Conservation (phyloP, 2,797 vertebrate genomes). For the Luscinia luscinia region DNA sequence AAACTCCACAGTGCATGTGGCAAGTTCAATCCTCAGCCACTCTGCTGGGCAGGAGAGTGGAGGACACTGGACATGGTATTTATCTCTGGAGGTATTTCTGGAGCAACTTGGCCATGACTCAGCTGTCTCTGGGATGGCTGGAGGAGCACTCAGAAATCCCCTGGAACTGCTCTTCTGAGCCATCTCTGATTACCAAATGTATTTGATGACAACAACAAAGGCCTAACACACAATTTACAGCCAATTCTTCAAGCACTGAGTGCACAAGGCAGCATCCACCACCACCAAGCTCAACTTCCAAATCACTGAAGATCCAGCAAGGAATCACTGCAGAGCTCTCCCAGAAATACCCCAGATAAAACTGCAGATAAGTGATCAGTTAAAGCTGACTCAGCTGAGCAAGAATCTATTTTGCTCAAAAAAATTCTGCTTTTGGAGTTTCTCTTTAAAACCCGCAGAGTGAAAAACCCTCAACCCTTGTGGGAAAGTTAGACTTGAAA, state of each 20-base stretch:
- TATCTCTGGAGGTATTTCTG: neutral
- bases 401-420: neutral
- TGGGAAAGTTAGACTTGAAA: neutral
- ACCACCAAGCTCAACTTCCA: neutral
- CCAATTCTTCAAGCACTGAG: neutral
- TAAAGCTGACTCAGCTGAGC: neutral
- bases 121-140: neutral
- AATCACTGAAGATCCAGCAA: neutral
- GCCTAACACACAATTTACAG: neutral
- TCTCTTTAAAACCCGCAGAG: neutral
- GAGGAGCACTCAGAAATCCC: neutral
- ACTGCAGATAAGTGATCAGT: neutral
- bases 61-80: neutral
- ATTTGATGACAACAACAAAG: neutral
- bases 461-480: neutral
- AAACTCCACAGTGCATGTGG: rapidly evolving
- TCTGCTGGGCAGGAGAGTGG: neutral
- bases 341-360: neutral
- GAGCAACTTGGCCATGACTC: neutral
- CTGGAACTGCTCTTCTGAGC: neutral
- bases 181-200: neutral
- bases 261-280: neutral
- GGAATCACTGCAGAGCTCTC: neutral
- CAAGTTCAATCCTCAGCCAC: neutral
- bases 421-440: neutral